Conservation (phyloP, 2,113 vertebrate species). For the Chionodraco myersi region DNA sequence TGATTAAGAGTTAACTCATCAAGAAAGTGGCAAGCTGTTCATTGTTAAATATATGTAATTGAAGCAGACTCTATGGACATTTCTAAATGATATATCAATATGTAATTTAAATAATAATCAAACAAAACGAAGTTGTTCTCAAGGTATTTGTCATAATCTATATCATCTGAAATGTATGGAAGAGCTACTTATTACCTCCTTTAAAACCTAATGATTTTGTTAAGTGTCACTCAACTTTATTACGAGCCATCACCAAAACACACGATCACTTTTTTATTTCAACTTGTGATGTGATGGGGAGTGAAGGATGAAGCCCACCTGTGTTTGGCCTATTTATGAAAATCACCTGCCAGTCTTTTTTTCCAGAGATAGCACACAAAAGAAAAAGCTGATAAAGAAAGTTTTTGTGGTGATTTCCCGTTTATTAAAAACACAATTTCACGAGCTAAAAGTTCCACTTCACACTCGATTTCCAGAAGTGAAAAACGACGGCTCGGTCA, state of each 20-base stretch:
- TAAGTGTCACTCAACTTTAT: neutral
- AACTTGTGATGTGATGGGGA: conserved; percentile 7
- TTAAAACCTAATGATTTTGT: neutral
- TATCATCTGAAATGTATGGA: neutral
- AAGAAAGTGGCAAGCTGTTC: neutral
- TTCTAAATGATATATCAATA: neutral
- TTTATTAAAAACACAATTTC: conserved; percentile 69
- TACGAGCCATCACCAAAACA: neutral
- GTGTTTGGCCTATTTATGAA: conserved; percentile 26
- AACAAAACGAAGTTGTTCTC: neutral
- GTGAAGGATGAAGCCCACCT: conserved; percentile 25
- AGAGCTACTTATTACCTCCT: neutral
- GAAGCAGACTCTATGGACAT: neutral
- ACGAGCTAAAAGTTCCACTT: conserved; percentile 68
- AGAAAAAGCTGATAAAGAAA: conserved; percentile 46
- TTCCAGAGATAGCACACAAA: conserved; percentile 43
- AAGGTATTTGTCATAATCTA: neutral
- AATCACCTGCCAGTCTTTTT: conserved; percentile 40
- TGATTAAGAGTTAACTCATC: neutral
- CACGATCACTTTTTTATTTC: conserved; percentile 24
- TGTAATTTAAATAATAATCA: neutral
- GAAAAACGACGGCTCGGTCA: conserved; percentile 52
- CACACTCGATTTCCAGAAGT: conserved; percentile 53
- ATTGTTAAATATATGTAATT: neutral
- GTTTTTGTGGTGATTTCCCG: conserved; percentile 40